These are phyloP conservation scores for Coleophora deauratella DNA, from an alignment of 2,888 invertebrate species.

Conservation along the genomic window DNA sequence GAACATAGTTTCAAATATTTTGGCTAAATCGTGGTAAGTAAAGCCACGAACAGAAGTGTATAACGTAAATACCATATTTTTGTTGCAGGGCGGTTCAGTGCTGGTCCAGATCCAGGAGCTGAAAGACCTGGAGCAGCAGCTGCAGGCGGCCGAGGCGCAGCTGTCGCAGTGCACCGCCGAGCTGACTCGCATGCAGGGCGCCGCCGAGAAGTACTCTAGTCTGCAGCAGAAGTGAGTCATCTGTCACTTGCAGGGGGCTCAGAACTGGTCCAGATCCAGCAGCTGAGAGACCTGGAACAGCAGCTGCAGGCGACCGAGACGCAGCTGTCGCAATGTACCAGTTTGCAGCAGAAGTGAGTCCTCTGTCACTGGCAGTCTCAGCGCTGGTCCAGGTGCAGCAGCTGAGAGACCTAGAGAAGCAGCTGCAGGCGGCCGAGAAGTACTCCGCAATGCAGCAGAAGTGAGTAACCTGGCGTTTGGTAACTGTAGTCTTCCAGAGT, in stretches of 20 bases:
- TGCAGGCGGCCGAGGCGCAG: constrained; percentile 37
- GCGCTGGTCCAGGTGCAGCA: constrained; percentile 74
- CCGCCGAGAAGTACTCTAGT: constrained; percentile 33
- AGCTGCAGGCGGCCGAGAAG: constrained; percentile 40
- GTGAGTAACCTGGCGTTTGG: constrained; percentile 19
- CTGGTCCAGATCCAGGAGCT: constrained; percentile 75
- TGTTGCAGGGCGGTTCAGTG: constrained; percentile 64
- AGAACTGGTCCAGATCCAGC: constrained; percentile 71
- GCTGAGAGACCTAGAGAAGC: constrained; percentile 61
- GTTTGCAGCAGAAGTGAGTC: constrained; percentile 37
- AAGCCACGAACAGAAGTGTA: neutral
- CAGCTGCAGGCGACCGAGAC: constrained; percentile 41
- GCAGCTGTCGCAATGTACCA: constrained; percentile 19
- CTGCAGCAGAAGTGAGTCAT: constrained; percentile 37
- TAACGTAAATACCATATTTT: no score
- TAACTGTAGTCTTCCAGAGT: constrained; percentile 73
- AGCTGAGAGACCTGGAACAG: constrained; percentile 65
- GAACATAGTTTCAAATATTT: no score
- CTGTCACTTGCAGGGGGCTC: constrained; percentile 56
- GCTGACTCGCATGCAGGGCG: constrained; percentile 31
- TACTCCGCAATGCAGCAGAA: constrained; percentile 42
- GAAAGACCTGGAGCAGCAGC: constrained; percentile 51
- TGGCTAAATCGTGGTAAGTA: neutral
- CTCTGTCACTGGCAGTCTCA: constrained; percentile 41
- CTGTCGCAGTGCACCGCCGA: constrained; percentile 24